Percentiles rank a stretch among this genome's conserved stretches.
Evolutionary conservation across 2,113 vertebrate species (phyloP).

Genomic region (Colinus virginianus): DNA sequence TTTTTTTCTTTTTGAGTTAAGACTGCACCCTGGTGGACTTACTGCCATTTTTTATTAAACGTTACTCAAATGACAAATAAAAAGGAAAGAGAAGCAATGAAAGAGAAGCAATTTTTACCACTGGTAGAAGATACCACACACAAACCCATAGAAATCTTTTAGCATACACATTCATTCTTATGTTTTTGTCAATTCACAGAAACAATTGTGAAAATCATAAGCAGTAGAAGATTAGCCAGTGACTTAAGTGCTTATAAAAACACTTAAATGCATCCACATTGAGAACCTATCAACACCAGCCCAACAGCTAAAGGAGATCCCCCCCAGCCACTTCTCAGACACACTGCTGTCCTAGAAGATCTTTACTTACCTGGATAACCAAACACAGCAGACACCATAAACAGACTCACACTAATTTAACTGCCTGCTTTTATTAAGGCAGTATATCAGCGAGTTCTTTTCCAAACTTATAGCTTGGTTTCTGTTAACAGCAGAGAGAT

Average conservation of each 20-base stretch:
- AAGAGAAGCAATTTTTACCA: not conserved
- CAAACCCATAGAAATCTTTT: not conserved
- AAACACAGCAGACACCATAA: not conserved
- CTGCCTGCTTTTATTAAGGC: constrained; percentile 20
- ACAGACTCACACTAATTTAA: not conserved
- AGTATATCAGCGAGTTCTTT: constrained; percentile 27
- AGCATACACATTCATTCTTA: not conserved
- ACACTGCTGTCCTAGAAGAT: not conserved
- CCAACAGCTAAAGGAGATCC: not conserved
- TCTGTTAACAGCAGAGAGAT: constrained; percentile 50
- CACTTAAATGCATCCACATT: not conserved
- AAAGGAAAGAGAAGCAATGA: not conserved
- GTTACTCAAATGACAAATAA: not conserved
- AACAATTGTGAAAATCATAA: not conserved
- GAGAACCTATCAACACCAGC: not conserved
- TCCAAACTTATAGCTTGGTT: constrained; percentile 25
- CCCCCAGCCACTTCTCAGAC: not conserved
- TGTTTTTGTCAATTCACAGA: not conserved
- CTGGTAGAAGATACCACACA: not conserved
- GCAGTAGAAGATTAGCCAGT: not conserved
- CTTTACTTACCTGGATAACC: not conserved
- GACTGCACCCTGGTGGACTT: constrained; percentile 38
- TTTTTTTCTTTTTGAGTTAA: not conserved
- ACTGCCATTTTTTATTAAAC: constrained; percentile 17
- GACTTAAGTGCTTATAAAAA: not conserved